phyloP scores from a whole-genome alignment of 2,888 invertebrate species.

The Cheilosia soror region DNA sequence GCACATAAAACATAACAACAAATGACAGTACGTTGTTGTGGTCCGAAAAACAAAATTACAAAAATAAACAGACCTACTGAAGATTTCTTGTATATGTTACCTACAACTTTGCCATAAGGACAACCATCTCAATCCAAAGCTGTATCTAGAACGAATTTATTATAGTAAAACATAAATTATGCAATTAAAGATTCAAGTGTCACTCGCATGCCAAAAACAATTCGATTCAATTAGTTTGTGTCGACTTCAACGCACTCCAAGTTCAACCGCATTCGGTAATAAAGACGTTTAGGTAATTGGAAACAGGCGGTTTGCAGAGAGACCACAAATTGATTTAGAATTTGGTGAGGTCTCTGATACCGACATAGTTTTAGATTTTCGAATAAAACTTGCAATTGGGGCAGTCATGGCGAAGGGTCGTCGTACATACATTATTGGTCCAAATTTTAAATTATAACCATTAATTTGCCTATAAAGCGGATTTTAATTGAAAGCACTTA shows the following conservation, averaged over 20 bases:
- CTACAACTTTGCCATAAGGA: neutral
- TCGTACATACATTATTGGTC: slow-evolving; percentile 23
- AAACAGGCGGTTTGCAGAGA: neutral
- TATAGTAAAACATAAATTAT: slow-evolving; percentile 21
- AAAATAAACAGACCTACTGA: neutral
- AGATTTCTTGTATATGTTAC: slow-evolving; percentile 10
- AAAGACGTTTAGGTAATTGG: too few relatives aligned
- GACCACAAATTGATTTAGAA: neutral
- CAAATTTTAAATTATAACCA: slow-evolving; percentile 31
- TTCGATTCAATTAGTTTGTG: neutral
- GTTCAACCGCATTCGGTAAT: too few relatives aligned
- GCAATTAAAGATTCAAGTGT: slow-evolving; percentile 15
- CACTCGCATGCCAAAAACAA: neutral
- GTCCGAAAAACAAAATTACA: slow-evolving; percentile 2
- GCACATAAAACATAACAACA: slow-evolving; percentile 32
- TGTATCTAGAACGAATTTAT: neutral
- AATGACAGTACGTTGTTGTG: slow-evolving; percentile 13
- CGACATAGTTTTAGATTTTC: too few relatives aligned
- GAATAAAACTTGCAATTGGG: slow-evolving; percentile 14
- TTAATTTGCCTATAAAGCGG: slow-evolving; percentile 6
- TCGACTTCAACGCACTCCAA: neutral
- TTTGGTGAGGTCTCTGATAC: too few relatives aligned
- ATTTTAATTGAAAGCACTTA: slow-evolving; percentile 29
- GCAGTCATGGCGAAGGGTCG: slow-evolving; percentile 24
- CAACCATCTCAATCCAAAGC: slow-evolving; percentile 6